Evolutionary conservation across 2,797 vertebrate genomes (phyloP).

Genomic region (Myotis vivesi): DNA sequence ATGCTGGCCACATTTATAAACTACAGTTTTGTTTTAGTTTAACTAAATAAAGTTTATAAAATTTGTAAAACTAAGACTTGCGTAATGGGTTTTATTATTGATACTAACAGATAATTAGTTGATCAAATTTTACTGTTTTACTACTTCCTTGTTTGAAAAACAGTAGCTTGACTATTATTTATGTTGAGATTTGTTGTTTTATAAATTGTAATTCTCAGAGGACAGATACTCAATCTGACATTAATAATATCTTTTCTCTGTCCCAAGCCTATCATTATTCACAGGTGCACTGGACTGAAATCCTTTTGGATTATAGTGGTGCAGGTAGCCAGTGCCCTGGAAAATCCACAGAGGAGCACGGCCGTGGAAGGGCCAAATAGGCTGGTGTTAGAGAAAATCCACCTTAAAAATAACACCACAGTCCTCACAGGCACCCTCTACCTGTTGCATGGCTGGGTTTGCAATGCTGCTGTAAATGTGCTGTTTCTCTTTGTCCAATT

Average conservation of each 20-base stretch:
- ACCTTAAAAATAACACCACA: neutral
- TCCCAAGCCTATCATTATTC: neutral
- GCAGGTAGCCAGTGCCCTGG: neutral
- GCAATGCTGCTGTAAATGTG: constrained; percentile 31
- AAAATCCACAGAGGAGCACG: neutral
- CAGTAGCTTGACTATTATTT: neutral
- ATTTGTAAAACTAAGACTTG: neutral
- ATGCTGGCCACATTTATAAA: neutral
- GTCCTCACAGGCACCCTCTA: neutral
- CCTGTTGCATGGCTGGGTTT: neutral
- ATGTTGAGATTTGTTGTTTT: neutral
- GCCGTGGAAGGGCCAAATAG: neutral
- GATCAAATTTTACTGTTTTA: neutral
- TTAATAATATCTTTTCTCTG: neutral
- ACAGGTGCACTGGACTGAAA: neutral
- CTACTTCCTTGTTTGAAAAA: neutral
- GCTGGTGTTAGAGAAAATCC: constrained; percentile 1
- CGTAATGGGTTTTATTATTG: neutral
- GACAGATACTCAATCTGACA: neutral
- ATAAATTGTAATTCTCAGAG: constrained; percentile 28
- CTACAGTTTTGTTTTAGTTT: neutral
- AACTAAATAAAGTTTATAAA: neutral
- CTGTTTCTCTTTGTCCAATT: constrained; percentile 62
- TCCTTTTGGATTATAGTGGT: neutral
- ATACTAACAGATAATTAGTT: neutral